A percentile compares a stretch with the other conserved stretches of the same genome.
These are phyloP conservation scores for Pedionomus torquatus DNA, from an alignment of 2,113 vertebrate genomes.

Conservation along the genomic window DNA sequence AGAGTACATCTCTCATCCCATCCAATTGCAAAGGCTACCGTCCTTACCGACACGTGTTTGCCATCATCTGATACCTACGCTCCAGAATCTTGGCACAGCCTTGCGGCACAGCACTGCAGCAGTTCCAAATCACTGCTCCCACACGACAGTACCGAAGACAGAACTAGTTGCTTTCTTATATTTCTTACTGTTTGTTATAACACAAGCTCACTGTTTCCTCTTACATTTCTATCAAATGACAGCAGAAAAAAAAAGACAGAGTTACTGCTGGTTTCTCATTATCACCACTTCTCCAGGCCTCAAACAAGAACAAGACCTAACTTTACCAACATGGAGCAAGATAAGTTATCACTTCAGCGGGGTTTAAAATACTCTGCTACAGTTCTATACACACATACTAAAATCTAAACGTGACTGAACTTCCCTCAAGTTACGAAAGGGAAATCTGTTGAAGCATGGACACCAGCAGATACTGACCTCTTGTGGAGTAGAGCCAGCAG, in stretches of 20 bases:
- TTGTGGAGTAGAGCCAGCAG: not conserved
- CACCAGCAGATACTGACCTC: not conserved
- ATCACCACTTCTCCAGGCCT: not conserved
- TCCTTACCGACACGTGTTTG: not conserved
- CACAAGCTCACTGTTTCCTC: not conserved
- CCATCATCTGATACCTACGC: not conserved
- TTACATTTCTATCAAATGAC: not conserved
- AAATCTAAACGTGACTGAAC: not conserved
- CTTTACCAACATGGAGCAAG: not conserved
- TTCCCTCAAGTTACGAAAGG: not conserved
- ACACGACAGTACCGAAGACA: not conserved
- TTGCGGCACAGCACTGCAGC: not conserved
- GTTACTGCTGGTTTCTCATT: not conserved
- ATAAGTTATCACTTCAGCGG: rapidly evolving
- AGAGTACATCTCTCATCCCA: not conserved
- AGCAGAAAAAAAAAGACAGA: not conserved
- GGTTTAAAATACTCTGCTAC: not conserved
- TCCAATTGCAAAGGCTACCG: not conserved
- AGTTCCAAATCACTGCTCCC: not conserved
- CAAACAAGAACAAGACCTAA: not conserved
- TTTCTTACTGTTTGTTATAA: not conserved
- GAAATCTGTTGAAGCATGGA: not conserved
- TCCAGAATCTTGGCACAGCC: not conserved
- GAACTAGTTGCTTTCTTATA: not conserved
- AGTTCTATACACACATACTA: not conserved